Conservation (phyloP, 2,113 vertebrate species). For the Salvator merianae region DNA sequence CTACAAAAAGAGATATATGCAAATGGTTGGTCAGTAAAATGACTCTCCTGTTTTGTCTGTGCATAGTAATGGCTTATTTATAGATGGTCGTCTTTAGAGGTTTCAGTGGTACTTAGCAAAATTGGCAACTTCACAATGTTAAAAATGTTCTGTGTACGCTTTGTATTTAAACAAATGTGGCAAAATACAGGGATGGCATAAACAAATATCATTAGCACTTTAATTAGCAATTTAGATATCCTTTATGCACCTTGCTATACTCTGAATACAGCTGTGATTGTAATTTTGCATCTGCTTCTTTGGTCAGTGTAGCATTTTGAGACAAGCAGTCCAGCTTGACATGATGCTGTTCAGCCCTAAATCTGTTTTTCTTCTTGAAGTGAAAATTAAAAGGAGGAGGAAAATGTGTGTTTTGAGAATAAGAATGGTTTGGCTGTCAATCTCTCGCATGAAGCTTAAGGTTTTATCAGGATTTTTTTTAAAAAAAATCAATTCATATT, state of each 20-base stretch:
- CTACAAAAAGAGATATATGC: slow-evolving; percentile 33
- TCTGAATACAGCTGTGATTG: slow-evolving; percentile 77
- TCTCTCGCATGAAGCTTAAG: slow-evolving; percentile 15
- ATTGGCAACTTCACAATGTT: slow-evolving; percentile 44
- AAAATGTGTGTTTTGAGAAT: slow-evolving; percentile 26
- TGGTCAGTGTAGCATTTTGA: slow-evolving; percentile 62
- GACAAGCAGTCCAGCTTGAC: slow-evolving; percentile 67
- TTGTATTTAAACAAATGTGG: slow-evolving; percentile 68
- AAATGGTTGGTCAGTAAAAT: slow-evolving; percentile 57
- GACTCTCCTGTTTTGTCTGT: slow-evolving; percentile 32
- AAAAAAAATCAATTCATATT: slow-evolving; percentile 17
- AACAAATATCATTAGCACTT: slow-evolving; percentile 73
- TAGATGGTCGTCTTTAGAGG: slow-evolving; percentile 32
- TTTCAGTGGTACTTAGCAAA: slow-evolving; percentile 52
- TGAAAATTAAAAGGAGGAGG: slow-evolving; percentile 12
- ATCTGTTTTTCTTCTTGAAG: slow-evolving; percentile 38
- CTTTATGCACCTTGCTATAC: slow-evolving; percentile 77
- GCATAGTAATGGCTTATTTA: slow-evolving; percentile 27
- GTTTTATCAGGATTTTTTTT: not conserved
- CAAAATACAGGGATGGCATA: slow-evolving; percentile 68
- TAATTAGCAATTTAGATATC: slow-evolving; percentile 76
- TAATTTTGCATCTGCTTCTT: slow-evolving; percentile 78
- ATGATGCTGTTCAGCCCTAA: slow-evolving; percentile 55
- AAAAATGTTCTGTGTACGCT: slow-evolving; percentile 34
- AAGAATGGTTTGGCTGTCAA: slow-evolving; percentile 31